A percentile compares a stretch with the other conserved stretches of the same genome.
Conservation (phyloP, 2,113 vertebrate species). For the Gopherus flavomarginatus region DNA sequence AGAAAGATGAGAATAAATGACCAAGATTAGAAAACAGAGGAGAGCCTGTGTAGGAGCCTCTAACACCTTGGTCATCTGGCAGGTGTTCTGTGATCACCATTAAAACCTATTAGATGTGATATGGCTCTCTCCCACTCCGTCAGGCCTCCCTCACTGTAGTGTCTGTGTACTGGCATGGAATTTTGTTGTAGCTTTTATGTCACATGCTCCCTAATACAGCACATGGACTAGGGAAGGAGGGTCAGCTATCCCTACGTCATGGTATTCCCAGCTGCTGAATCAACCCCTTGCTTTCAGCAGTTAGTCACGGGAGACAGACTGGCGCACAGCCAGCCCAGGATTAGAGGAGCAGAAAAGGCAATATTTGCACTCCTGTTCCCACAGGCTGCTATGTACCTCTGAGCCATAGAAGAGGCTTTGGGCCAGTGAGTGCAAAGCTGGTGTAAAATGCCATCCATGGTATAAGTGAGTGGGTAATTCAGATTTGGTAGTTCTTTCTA, state of each 20-base stretch:
- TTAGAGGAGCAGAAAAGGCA: background rate
- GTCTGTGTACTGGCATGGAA: background rate
- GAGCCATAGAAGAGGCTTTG: background rate
- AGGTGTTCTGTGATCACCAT: background rate
- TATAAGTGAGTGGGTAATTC: background rate
- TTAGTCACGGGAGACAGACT: background rate
- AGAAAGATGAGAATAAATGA: background rate
- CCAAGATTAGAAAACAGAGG: background rate
- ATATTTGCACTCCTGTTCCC: background rate
- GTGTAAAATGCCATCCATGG: background rate
- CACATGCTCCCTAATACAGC: background rate
- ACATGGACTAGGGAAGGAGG: background rate
- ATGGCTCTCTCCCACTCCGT: background rate
- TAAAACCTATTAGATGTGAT: background rate
- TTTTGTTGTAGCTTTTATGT: background rate
- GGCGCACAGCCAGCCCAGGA: background rate
- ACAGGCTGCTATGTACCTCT: background rate
- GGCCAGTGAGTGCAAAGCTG: background rate
- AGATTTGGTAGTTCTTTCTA: background rate
- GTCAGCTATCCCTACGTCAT: background rate
- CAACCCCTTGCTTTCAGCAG: background rate
- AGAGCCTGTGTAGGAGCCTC: background rate
- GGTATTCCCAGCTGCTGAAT: background rate
- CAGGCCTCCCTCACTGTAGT: background rate
- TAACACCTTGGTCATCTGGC: background rate